Conservation (phyloP, 1,140 invertebrate species). For the Octopus bimaculoides region DNA sequence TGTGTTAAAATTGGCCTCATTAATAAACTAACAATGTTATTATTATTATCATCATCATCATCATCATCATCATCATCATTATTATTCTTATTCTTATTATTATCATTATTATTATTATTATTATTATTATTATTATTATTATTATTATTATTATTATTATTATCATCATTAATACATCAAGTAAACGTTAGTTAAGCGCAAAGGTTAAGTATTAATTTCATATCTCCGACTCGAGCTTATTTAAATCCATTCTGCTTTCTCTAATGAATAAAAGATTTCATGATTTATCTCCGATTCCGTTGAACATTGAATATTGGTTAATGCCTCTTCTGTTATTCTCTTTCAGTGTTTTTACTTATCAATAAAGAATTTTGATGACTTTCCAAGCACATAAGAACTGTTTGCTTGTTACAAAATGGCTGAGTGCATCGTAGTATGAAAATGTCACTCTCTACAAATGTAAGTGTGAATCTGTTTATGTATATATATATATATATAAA, state of each 20-base stretch:
- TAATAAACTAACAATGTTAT: too few relatives aligned
- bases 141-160: background rate
- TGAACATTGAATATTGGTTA: background rate
- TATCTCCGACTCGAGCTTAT: background rate
- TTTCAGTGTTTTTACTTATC: background rate
- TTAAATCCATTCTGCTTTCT: background rate
- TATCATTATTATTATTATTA: conserved; percentile 2
- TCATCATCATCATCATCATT: too few relatives aligned
- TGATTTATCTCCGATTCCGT: background rate
- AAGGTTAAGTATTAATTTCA: background rate
- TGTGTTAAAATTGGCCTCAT: too few relatives aligned
- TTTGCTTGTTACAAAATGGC: background rate
- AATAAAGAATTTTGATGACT: background rate
- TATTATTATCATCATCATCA: too few relatives aligned
- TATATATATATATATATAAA: background rate
- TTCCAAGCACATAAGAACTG: background rate
- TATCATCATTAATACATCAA: background rate
- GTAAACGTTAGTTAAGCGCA: background rate
- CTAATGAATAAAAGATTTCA: background rate
- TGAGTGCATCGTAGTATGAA: background rate
- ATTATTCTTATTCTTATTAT: background rate
- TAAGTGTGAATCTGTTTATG: background rate
- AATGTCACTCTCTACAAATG: background rate
- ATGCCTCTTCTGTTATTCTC: background rate
- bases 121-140: conserved; percentile 2